Evolutionary conservation across 2,113 vertebrate species (phyloP).

Genomic region (Alaudala cheleensis): DNA sequence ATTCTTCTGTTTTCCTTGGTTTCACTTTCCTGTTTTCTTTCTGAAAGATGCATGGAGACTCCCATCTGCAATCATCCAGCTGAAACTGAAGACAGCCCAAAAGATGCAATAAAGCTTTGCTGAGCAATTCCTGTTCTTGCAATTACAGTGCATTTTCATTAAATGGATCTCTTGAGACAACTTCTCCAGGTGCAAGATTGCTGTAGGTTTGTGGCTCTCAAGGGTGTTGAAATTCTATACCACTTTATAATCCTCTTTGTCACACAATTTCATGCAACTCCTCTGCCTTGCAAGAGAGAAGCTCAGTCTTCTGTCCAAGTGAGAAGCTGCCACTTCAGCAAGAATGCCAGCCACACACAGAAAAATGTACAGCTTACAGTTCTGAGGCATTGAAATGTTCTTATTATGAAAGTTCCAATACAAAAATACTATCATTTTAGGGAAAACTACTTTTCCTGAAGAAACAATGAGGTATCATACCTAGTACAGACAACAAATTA

Average conservation of each 20-base stretch:
- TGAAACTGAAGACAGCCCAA: neutral
- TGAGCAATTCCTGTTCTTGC: neutral
- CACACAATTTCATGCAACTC: neutral
- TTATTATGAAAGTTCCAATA: neutral
- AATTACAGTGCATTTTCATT: neutral
- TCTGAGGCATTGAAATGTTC: neutral
- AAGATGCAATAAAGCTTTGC: neutral
- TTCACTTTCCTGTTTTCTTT: neutral
- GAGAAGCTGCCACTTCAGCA: neutral
- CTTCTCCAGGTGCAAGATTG: neutral
- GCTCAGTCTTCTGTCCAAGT: neutral
- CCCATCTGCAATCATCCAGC: neutral
- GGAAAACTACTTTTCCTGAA: neutral
- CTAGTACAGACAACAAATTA: neutral
- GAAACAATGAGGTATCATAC: neutral
- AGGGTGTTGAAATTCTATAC: neutral
- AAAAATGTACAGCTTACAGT: neutral
- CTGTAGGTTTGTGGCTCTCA: neutral
- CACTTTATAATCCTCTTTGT: slow-evolving; percentile 5
- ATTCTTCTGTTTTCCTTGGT: neutral
- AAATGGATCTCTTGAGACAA: neutral
- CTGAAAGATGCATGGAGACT: neutral
- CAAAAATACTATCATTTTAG: neutral
- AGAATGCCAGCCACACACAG: neutral
- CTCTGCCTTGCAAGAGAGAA: too few relatives aligned